Percentiles rank a stretch among this genome's conserved stretches.
Conservation (phyloP, 2,888 invertebrate genomes). For the Catocala fraxini region DNA sequence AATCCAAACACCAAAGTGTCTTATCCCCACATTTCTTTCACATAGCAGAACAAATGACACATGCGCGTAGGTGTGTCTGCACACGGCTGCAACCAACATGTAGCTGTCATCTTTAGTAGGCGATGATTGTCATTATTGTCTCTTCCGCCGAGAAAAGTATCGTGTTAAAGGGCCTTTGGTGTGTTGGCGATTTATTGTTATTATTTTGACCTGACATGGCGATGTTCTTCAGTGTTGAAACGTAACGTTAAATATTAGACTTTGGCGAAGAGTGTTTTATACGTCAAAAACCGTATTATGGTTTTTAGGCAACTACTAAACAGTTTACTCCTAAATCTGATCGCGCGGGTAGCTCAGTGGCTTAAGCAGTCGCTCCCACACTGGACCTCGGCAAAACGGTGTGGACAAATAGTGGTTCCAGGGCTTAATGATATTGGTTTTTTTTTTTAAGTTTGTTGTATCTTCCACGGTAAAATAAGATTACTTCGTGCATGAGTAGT, state of each 20-base stretch:
- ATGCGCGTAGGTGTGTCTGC: constrained; percentile 56
- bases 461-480: too few species aligned
- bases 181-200: constrained; percentile 39
- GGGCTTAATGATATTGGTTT: too few species aligned
- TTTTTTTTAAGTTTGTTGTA: too few species aligned
- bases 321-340: too few species aligned
- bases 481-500: too few species aligned
- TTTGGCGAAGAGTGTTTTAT: background rate
- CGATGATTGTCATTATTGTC: constrained; percentile 55
- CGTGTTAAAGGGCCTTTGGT: constrained; percentile 33
- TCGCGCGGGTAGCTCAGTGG: too few species aligned
- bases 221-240: constrained; percentile 6
- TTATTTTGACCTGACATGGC: constrained; percentile 21
- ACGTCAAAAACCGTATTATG: too few species aligned
- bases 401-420: too few species aligned
- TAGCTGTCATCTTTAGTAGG: constrained; percentile 55
- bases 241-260: background rate
- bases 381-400: too few species aligned
- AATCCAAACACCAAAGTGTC: background rate
- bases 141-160: constrained; percentile 43
- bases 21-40: constrained; percentile 10
- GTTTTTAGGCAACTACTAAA: too few species aligned
- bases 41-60: constrained; percentile 28
- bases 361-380: too few species aligned
- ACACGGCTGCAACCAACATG: constrained; percentile 57